phyloP scores from a whole-genome alignment of 1,140 invertebrate species.

The Zaprionus ghesquierei region DNA sequence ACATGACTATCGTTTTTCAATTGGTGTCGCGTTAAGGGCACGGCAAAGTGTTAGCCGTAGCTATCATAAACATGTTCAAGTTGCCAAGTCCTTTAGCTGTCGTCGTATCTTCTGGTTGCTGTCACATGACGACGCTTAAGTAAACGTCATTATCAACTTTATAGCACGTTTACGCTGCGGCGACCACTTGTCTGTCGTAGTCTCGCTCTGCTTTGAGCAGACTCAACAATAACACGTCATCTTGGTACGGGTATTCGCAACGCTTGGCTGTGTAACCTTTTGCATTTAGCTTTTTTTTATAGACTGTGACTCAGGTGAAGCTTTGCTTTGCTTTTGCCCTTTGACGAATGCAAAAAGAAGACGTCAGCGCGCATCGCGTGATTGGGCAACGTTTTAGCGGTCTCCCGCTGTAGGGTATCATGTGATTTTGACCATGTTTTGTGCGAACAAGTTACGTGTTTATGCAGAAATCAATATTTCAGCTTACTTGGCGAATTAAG shows the following conservation, averaged over 20 bases:
- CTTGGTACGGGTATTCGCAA: too few species aligned
- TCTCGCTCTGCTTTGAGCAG: neutral
- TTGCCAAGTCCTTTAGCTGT: neutral
- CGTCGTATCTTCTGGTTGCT: too few species aligned
- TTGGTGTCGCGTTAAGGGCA: neutral
- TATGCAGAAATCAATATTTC: slow-evolving; percentile 49
- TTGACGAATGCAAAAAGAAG: slow-evolving; percentile 54
- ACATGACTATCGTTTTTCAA: neutral
- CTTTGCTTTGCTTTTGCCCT: slow-evolving; percentile 28
- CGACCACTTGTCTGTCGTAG: slow-evolving; percentile 54
- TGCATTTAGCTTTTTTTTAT: slow-evolving; percentile 54
- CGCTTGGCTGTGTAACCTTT: slow-evolving; percentile 49
- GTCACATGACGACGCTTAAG: too few species aligned
- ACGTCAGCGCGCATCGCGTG: slow-evolving; percentile 57
- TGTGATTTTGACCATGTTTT: slow-evolving; percentile 66
- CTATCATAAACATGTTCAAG: slow-evolving; percentile 1
- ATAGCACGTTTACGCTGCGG: slow-evolving; percentile 10
- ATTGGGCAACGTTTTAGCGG: slow-evolving; percentile 45
- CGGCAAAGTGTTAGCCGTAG: neutral
- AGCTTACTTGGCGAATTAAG: neutral
- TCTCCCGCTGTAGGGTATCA: slow-evolving; percentile 19
- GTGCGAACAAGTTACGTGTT: slow-evolving; percentile 13
- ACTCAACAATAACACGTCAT: slow-evolving; percentile 43
- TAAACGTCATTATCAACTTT: slow-evolving; percentile 36
- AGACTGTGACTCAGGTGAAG: slow-evolving; percentile 50